Conservation (phyloP, 1,140 invertebrate genomes). For the Macrostomum lignano region DNA sequence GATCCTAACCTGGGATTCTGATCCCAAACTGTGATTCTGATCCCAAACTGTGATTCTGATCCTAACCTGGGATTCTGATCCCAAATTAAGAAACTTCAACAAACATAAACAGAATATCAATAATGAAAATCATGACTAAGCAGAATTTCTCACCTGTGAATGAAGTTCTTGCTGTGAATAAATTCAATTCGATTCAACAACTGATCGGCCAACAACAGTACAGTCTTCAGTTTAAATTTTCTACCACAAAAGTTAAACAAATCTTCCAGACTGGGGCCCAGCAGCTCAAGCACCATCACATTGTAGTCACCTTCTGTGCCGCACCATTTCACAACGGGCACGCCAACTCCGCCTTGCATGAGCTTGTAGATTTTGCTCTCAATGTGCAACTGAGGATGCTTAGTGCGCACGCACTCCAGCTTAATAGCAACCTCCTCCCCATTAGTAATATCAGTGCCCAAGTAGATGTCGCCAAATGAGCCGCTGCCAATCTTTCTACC, state of each 20-base stretch:
- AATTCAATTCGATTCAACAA: slow-evolving; percentile 32
- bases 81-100: too few relatives aligned
- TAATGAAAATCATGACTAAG: too few relatives aligned
- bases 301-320: slow-evolving; percentile 88
- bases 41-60: too few relatives aligned
- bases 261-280: slow-evolving; percentile 87
- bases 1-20: too few relatives aligned
- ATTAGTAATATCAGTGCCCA: slow-evolving; percentile 81
- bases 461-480: slow-evolving; percentile 89
- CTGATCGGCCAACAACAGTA: slow-evolving; percentile 82
- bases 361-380: slow-evolving; percentile 95
- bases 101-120: too few relatives aligned
- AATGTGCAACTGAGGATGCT: slow-evolving; percentile 91
- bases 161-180: slow-evolving; percentile 5
- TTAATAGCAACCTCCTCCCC: slow-evolving; percentile 96
- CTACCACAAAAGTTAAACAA: slow-evolving; percentile 91
- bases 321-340: slow-evolving; percentile 88
- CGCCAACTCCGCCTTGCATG: slow-evolving; percentile 82
- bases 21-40: too few relatives aligned
- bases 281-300: slow-evolving; percentile 95
- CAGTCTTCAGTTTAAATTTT: slow-evolving; percentile 84
- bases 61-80: too few relatives aligned
- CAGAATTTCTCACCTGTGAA: slow-evolving; percentile 5
- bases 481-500: slow-evolving; percentile 90
- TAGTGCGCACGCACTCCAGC: slow-evolving; percentile 91